Conservation (phyloP, 2,888 invertebrate genomes). For the Acleris sparsana region DNA sequence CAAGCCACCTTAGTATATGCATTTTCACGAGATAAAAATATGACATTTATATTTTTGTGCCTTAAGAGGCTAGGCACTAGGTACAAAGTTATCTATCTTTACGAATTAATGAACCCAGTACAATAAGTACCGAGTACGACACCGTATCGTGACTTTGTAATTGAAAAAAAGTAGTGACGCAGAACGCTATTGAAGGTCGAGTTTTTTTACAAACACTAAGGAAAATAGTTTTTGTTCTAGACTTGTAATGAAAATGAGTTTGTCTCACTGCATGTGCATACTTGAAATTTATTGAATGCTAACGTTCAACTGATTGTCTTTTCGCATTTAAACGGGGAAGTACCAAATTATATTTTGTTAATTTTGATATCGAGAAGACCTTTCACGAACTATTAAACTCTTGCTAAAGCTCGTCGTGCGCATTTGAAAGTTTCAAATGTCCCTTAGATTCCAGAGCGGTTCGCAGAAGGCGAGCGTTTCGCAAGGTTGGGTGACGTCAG, state of each 20-base stretch:
- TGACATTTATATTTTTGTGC: too few relatives aligned
- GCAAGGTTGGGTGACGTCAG: conserved; percentile 59
- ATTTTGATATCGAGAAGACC: conserved; percentile 6
- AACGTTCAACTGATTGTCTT: too few relatives aligned
- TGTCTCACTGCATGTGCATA: not conserved
- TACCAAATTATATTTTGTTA: not conserved
- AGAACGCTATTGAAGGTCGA: conserved; percentile 16
- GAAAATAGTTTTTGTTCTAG: conserved; percentile 21
- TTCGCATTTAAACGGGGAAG: not conserved
- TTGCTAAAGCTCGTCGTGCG: conserved; percentile 10
- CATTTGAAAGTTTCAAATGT: conserved; percentile 22
- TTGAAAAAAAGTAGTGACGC: conserved; percentile 27
- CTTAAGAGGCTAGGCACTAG: too few relatives aligned
- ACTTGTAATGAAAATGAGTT: conserved; percentile 3
- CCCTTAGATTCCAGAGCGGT: conserved; percentile 35
- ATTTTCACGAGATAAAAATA: too few relatives aligned
- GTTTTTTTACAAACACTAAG: conserved; percentile 16
- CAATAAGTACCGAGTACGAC: conserved; percentile 8
- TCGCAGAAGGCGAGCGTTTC: conserved; percentile 27
- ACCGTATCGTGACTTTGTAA: conserved; percentile 16
- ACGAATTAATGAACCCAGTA: conserved; percentile 15
- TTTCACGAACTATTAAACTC: conserved; percentile 26
- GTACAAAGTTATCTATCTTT: not conserved
- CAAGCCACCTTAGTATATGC: too few relatives aligned
- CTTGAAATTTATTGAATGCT: not conserved